A percentile compares a stretch with the other conserved stretches of the same genome.
Evolutionary conservation across 2,888 invertebrate species (phyloP).

Genomic region (Melolontha melolontha): DNA sequence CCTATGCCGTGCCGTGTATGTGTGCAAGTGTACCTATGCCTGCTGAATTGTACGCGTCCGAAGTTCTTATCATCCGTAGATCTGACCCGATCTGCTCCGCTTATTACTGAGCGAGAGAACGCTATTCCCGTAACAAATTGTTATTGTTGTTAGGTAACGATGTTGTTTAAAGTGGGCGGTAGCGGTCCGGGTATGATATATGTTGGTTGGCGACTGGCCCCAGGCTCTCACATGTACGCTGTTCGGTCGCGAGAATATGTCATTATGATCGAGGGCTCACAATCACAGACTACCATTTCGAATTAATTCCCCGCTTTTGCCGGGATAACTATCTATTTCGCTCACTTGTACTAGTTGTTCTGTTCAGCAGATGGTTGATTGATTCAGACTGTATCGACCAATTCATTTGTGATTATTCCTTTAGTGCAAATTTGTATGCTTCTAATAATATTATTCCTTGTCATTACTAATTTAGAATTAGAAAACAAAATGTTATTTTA

Average conservation of each 20-base stretch:
- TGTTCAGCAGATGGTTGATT: background rate
- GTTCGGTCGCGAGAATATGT: constrained; percentile 58
- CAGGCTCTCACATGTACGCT: constrained; percentile 56
- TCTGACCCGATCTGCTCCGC: constrained; percentile 61
- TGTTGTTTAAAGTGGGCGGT: constrained; percentile 64
- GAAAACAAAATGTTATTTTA: too few species aligned
- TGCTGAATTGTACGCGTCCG: constrained; percentile 11
- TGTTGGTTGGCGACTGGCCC: constrained; percentile 58
- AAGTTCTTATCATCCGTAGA: constrained; percentile 43
- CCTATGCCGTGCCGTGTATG: background rate
- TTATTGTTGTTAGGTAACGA: constrained; percentile 66
- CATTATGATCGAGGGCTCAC: constrained; percentile 61
- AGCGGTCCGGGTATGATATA: constrained; percentile 61
- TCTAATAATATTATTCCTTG: too few species aligned
- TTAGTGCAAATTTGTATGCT: too few species aligned
- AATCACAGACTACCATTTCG: constrained; percentile 50
- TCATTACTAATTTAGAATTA: too few species aligned
- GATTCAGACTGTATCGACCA: background rate
- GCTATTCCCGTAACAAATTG: constrained; percentile 65
- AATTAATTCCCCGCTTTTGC: constrained; percentile 46
- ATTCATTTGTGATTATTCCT: constrained; percentile 52
- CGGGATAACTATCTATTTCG: constrained; percentile 16
- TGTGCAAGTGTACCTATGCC: constrained; percentile 6
- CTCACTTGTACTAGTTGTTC: background rate
- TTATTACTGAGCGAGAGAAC: constrained; percentile 59